Evolutionary conservation across 1,140 invertebrate species (phyloP), one percentile per base, ranked within the genome.

Genomic region (Pseudomyrmex concolor): DNA sequence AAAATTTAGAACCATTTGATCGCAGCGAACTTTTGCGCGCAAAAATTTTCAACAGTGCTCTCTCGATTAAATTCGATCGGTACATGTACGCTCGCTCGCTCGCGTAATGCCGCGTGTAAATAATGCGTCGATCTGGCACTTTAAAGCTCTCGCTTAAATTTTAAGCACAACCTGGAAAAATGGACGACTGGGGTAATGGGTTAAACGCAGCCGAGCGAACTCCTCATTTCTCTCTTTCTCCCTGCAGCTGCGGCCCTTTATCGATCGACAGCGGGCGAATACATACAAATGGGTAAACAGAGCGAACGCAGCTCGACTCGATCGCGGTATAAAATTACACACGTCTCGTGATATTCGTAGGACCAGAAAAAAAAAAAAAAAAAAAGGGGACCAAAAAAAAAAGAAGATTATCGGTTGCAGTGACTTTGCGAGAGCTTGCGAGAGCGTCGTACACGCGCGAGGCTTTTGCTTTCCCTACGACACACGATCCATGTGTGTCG

Each of bases 181-280:
- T 67, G 73, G 48, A 77, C 48, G 62, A 76, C 48, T 45, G 22
- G 57, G 71, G 17, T 77, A 77, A 77, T 77, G 73, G 73, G 73
- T 77, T 67, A 77, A 77, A 77, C 73, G 73, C 73, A 62, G 73
- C 73, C 62, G 60, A 76, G 73, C 67, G n/a, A 8, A 15, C 43
- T 17, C 59, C 25, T 45, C n/a, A n/a, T 59, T 59, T 59, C 57
- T 59, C 62, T 64, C 34, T 51, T 13, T 80, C 76, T 50, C 19
- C 15, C 17, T 48, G 66, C 76, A 70, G 76, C 74, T 68, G 64
- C 76, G 76, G 66, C 66, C 76, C 55, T 80, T 80, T 80, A 80
- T 80, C 76, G 76, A 80, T 80, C 76, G 76, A 80, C 71, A 80
- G 76, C 76, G 64, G 64, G 76, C 74, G 74, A 68, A 70, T 70